Percentiles rank a stretch among this genome's conserved stretches.
phyloP scores from a whole-genome alignment of 2,888 invertebrate species.

The Camptogramma bilineatum region DNA sequence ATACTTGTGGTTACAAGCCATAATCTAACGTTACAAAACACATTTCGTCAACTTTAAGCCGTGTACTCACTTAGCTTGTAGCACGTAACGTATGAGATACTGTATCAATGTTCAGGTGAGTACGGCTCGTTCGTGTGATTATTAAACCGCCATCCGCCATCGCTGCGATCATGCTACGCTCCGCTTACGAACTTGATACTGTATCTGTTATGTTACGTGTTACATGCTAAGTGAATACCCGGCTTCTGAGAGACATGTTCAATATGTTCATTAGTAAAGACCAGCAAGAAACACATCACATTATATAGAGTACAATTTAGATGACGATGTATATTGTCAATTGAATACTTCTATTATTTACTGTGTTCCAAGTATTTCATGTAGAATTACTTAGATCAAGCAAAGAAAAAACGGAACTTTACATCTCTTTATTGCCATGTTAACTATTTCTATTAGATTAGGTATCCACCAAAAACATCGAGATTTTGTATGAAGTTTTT shows the following conservation, averaged over 20 bases:
- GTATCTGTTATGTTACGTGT: no score
- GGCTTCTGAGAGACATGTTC: no score
- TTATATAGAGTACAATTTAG: slow-evolving; percentile 14
- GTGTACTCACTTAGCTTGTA: neutral
- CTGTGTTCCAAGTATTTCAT: neutral
- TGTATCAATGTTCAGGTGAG: no score
- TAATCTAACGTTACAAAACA: neutral
- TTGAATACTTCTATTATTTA: slow-evolving; percentile 1
- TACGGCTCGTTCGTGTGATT: no score
- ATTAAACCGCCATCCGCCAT: no score
- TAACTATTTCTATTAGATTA: slow-evolving; percentile 13
- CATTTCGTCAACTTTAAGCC: no score
- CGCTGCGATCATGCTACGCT: no score
- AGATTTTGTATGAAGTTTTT: slow-evolving; percentile 13
- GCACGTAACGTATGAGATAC: neutral
- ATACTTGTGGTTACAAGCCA: neutral
- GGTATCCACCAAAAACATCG: slow-evolving; percentile 11
- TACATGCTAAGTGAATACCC: no score
- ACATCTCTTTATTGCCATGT: slow-evolving; percentile 9
- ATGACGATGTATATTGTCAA: slow-evolving; percentile 18
- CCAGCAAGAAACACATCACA: slow-evolving; percentile 1
- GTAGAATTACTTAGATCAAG: neutral
- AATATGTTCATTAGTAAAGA: neutral
- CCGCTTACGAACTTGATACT: no score
- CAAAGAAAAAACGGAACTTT: neutral